Conservation (phyloP, 2,797 vertebrate species). For the Distichodus sexfasciatus region DNA sequence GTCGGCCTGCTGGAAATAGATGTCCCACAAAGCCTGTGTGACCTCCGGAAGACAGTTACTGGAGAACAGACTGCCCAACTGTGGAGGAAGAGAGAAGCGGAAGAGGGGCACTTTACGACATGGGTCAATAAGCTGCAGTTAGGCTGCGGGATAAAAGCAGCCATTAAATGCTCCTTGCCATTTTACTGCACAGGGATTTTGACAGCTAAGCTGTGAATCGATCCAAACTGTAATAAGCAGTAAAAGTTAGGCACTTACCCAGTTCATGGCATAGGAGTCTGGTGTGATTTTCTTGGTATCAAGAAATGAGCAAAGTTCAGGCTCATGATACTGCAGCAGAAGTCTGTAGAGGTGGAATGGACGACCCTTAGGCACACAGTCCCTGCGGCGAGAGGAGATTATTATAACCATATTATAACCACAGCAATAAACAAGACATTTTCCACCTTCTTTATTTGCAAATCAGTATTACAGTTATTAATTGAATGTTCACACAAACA, state of each 20-base stretch:
- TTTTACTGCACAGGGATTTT: neutral
- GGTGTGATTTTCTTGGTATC: constrained; percentile 99
- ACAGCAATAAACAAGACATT: neutral
- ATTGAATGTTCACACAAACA: no score
- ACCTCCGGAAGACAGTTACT: constrained; percentile 87
- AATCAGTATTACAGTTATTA: no score
- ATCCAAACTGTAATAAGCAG: neutral
- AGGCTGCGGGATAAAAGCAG: neutral
- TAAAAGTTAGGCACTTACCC: constrained; percentile 69
- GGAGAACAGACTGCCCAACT: constrained; percentile 95
- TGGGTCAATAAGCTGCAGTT: neutral
- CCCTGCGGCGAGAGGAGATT: constrained; percentile 67
- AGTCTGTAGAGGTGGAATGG: constrained; percentile 96
- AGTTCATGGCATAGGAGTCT: constrained; percentile 93
- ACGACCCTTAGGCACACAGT: constrained; percentile 88
- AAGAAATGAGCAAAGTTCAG: constrained; percentile 95
- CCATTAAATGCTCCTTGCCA: neutral
- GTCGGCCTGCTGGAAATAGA: constrained; percentile 93
- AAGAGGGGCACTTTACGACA: neutral
- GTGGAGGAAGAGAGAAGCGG: constrained; percentile 42
- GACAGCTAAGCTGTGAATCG: neutral
- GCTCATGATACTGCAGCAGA: constrained; percentile 96
- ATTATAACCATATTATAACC: neutral
- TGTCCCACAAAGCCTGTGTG: constrained; percentile 92
- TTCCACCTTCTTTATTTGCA: no score